Percentiles rank a stretch among this genome's conserved stretches.
Evolutionary conservation across 2,113 vertebrate genomes (phyloP).

Genomic region (Hemiprocne comata): DNA sequence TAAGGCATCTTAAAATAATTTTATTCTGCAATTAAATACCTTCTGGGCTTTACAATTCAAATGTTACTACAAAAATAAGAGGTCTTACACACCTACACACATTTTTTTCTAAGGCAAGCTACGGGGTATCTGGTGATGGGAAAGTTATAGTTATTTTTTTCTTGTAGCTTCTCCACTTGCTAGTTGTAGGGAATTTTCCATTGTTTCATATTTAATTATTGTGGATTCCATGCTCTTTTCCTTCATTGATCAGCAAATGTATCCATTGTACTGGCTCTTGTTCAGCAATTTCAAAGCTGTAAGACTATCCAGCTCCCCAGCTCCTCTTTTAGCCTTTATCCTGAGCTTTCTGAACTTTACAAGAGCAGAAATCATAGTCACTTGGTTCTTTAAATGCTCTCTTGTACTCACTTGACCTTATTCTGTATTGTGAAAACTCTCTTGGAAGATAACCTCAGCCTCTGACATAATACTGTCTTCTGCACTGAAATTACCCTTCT

Average conservation of each 20-base stretch:
- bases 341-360: slow-evolving; percentile 33
- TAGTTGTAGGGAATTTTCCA: not conserved
- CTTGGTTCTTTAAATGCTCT: not conserved
- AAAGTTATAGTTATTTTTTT: not conserved
- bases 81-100: accelerated
- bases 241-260: not conserved
- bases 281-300: not conserved
- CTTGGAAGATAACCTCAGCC: slow-evolving; percentile 7
- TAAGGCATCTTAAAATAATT: not conserved
- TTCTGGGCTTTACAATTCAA: not conserved
- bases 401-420: slow-evolving; percentile 23
- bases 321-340: not conserved
- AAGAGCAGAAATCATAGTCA: slow-evolving; percentile 4
- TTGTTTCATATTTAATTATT: not conserved
- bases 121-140: not conserved
- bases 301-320: not conserved
- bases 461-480: slow-evolving; percentile 9
- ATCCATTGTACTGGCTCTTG: not conserved
- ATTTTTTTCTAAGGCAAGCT: not conserved
- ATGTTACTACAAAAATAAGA: not conserved
- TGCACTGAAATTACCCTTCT: not conserved
- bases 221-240: not conserved
- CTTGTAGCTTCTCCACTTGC: not conserved
- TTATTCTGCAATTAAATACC: not conserved
- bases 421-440: slow-evolving; percentile 27